Conservation (phyloP, 2,113 vertebrate genomes). For the Ursus arctos region DNA sequence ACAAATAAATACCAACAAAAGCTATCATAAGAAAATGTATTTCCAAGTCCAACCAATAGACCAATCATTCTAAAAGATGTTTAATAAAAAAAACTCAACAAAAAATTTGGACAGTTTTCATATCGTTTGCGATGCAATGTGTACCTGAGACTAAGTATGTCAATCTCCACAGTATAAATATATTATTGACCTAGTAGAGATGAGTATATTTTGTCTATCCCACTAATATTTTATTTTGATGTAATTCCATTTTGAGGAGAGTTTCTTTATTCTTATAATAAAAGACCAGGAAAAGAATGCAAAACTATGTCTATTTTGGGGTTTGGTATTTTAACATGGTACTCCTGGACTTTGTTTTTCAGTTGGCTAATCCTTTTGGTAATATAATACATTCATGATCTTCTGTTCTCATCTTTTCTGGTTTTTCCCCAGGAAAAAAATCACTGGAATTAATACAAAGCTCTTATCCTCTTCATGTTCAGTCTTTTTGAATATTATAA, state of each 20-base stretch:
- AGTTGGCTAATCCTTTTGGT: not conserved
- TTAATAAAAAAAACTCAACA: not conserved
- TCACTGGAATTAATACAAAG: not conserved
- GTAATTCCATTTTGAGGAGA: not conserved
- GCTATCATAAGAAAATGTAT: not conserved
- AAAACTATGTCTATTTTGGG: not conserved
- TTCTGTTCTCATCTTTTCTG: not conserved
- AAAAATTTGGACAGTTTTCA: not conserved
- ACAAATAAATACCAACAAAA: not conserved
- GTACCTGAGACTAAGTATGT: not conserved
- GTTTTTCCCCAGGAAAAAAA: not conserved
- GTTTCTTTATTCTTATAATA: slow-evolving; percentile 1
- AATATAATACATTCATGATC: not conserved
- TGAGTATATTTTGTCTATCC: not conserved
- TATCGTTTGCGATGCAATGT: not conserved
- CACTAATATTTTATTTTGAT: not conserved
- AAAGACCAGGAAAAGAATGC: not conserved
- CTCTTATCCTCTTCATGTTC: not conserved
- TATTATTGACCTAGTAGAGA: not conserved
- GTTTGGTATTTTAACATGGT: not conserved
- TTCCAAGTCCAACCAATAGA: not conserved
- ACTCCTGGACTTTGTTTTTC: not conserved
- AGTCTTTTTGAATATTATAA: not conserved
- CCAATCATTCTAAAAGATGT: not conserved
- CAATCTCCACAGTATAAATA: not conserved